phyloP scores from a whole-genome alignment of 2,888 invertebrate genomes.

The Ypsolopha scabrella region DNA sequence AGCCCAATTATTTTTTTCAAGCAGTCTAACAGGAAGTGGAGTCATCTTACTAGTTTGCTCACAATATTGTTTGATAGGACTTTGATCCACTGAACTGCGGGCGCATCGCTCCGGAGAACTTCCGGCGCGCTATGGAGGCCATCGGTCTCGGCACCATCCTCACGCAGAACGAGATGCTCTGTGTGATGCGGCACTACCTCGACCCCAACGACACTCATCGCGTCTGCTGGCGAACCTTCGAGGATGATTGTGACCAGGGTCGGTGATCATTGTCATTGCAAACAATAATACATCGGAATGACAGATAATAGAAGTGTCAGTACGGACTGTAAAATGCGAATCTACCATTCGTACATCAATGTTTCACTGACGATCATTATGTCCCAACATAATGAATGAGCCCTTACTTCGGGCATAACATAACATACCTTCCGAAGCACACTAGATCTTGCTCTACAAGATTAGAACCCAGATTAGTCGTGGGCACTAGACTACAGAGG shows the following conservation, averaged over 20 bases:
- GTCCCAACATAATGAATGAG: no score
- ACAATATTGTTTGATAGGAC: constrained; percentile 47
- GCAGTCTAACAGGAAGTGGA: no score
- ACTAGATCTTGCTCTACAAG: no score
- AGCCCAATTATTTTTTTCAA: constrained; percentile 7
- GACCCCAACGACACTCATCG: constrained; percentile 78
- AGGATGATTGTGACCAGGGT: constrained; percentile 84
- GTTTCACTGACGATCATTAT: no score
- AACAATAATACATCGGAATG: no score
- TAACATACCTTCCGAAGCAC: no score
- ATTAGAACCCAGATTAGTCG: no score
- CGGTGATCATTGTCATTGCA: background rate
- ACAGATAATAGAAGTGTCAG: no score
- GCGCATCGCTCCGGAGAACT: constrained; percentile 76
- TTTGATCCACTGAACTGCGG: constrained; percentile 79
- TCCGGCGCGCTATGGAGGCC: constrained; percentile 76
- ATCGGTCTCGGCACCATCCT: constrained; percentile 74
- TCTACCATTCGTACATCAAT: no score
- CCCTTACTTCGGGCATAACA: no score
- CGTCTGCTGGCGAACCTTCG: constrained; percentile 82
- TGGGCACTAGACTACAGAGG: no score
- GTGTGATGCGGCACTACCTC: constrained; percentile 75
- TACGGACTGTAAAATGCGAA: no score
- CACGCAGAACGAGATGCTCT: constrained; percentile 72
- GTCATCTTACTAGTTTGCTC: background rate